Base-by-base conservation (phyloP, 2,113 vertebrate genomes). In the Arothron firmamentum region DNA sequence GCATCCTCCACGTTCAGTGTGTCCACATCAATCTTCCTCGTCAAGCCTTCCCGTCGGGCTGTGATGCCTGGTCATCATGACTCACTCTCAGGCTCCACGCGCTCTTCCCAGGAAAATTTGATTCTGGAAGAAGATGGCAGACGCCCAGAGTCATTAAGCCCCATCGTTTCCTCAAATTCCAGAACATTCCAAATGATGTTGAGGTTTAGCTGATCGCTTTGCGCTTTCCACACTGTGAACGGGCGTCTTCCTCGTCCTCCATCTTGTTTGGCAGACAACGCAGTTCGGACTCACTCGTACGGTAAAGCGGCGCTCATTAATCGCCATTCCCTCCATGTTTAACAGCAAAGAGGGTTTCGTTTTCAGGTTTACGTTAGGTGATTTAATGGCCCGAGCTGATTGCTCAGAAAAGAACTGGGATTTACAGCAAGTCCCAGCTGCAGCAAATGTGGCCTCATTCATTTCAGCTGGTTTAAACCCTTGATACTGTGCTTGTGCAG, bases 61-160 rank as follows among this genome's bases (percentile, higher is more conserved):
- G 49, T 55, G 46, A 73, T 50, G 65, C 19, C 50, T 75, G 65
- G 45, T 1, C 63, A 52, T 63, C 53, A 71, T 81, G 70, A 80
- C 71, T 67, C 79, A 85, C 57, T 62, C 59, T 52, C 19, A 59
- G 80, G 59, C 21, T 20, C 77, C 65, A 77, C 41, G 60, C 11
- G 34, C 43, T 77, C 56, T 59, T 56, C 67, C 63, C 28, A 51
- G 56, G 59, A 76, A 80, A 78, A 70, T 84, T 70, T 48, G 51
- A 84, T 85, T 84, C 77, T 57, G 65, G 67, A 65, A 70, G 59
- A 71, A 54, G 61, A 64, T 59, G 1, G 41, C 58, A 76, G 72
- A 81, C n/a, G 18, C 70, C 13, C 41, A 16, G 18, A 67, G 67
- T 79, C 67, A 65, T 86, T 77, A 79, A 66, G 63, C 70, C 53